Evolutionary conservation across 2,888 invertebrate species (phyloP).

Genomic region (Drosophila ezoana): DNA sequence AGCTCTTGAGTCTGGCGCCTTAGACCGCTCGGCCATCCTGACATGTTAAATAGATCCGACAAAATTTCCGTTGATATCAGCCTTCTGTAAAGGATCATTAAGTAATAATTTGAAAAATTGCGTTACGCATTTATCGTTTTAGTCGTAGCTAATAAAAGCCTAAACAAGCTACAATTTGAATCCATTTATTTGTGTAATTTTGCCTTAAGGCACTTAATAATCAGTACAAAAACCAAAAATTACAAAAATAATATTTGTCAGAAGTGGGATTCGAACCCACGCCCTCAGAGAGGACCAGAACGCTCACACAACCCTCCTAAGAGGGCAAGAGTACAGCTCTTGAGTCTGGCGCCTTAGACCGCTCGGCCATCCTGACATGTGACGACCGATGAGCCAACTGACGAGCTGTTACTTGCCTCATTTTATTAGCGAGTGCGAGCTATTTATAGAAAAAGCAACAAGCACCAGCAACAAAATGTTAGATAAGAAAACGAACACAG

Average conservation of each 20-base stretch:
- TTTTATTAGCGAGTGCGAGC: neutral
- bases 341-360: conserved; percentile 28
- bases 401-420: conserved; percentile 5
- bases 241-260: conserved; percentile 49
- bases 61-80: too few relatives aligned
- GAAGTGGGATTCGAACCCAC: conserved; percentile 75
- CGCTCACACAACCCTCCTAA: conserved; percentile 45
- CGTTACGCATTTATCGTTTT: too few relatives aligned
- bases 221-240: too few relatives aligned
- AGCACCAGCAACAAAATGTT: conserved; percentile 16
- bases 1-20: conserved; percentile 83
- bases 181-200: too few relatives aligned
- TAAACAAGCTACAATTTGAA: too few relatives aligned
- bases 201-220: too few relatives aligned
- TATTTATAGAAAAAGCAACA: conserved; percentile 42
- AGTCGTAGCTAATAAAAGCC: too few relatives aligned
- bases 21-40: conserved; percentile 85
- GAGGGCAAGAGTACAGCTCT: conserved; percentile 26
- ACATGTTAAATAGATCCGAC: conserved; percentile 35
- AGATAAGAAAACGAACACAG: conserved; percentile 41
- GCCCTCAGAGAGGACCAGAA: conserved; percentile 75
- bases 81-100: too few relatives aligned
- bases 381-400: neutral
- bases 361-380: conserved; percentile 67
- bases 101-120: too few relatives aligned